A percentile compares a stretch with the other conserved stretches of the same genome.
Evolutionary conservation across 1,140 invertebrate species (phyloP).

Genomic region (Halesus radiatus): DNA sequence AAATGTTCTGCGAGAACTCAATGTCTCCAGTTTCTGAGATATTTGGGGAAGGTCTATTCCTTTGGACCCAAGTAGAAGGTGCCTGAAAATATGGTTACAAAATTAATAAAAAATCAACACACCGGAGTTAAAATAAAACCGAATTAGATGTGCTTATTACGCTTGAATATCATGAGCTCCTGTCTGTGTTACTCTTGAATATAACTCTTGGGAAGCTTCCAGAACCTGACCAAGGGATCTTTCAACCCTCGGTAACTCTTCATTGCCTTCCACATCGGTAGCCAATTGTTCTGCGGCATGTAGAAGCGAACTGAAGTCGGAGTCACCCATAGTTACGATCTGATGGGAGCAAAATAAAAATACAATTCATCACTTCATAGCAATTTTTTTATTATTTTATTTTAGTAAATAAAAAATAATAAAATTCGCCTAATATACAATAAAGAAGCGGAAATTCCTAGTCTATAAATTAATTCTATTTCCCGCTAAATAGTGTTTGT

Average conservation of each 20-base stretch:
- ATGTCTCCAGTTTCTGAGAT: slow-evolving; percentile 88
- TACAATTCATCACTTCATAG: too few species aligned
- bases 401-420: too few species aligned
- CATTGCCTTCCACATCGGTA: slow-evolving; percentile 87
- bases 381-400: too few species aligned
- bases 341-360: background rate
- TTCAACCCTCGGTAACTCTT: slow-evolving; percentile 88
- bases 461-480: too few species aligned
- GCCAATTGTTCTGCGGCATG: slow-evolving; percentile 92
- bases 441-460: too few species aligned
- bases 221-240: slow-evolving; percentile 91
- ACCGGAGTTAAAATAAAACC: slow-evolving; percentile 12
- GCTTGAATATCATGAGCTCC: slow-evolving; percentile 92
- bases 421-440: too few species aligned
- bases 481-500: too few species aligned
- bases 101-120: background rate
- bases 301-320: slow-evolving; percentile 83
- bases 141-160: slow-evolving; percentile 72
- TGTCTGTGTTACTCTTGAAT: slow-evolving; percentile 86
- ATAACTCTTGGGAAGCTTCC: slow-evolving; percentile 92
- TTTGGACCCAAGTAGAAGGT: slow-evolving; percentile 91
- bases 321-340: slow-evolving; percentile 45
- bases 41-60: slow-evolving; percentile 95
- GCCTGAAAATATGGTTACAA: slow-evolving; percentile 69
- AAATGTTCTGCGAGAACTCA: slow-evolving; percentile 88